Evolutionary conservation across 1,140 invertebrate genomes (phyloP).

Genomic region (Augochlora pura): DNA sequence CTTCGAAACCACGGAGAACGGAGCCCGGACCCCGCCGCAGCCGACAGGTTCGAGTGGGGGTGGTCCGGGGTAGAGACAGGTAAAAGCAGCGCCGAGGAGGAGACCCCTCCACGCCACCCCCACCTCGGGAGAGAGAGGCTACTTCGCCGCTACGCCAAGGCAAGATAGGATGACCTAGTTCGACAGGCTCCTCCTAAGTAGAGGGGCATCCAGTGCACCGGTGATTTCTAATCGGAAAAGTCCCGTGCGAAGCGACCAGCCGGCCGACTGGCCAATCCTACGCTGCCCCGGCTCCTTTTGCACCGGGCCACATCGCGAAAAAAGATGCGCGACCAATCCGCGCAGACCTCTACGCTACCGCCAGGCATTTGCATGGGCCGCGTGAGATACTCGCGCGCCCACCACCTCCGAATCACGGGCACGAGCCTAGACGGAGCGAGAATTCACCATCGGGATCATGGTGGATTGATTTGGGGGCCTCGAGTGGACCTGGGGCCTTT

Average conservation of each 20-base stretch:
- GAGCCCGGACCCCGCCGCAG: not conserved
- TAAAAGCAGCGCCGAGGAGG: conserved; percentile 50
- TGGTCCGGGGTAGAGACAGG: not conserved
- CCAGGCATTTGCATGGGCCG: conserved; percentile 53
- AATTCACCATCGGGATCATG: not conserved
- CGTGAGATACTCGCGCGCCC: conserved; percentile 6
- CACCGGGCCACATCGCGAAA: conserved; percentile 41
- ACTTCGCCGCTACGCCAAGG: conserved; percentile 70
- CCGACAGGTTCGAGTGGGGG: not conserved
- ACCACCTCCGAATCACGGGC: not conserved
- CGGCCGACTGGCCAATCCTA: conserved; percentile 66
- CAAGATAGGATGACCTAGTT: conserved; percentile 79
- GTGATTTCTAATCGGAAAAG: conserved; percentile 79
- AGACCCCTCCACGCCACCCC: conserved; percentile 66
- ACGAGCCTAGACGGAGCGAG: not conserved
- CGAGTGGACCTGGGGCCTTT: no score
- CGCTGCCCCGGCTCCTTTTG: conserved; percentile 45
- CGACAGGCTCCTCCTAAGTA: conserved; percentile 78
- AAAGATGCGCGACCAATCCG: conserved; percentile 56
- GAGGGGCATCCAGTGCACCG: conserved; percentile 74
- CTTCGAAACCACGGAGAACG: not conserved
- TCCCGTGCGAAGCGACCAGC: conserved; percentile 65
- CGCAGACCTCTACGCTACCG: conserved; percentile 30
- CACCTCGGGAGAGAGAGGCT: conserved; percentile 64
- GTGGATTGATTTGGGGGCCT: no score